Conservation (phyloP, 1,140 invertebrate genomes). For the Probaryconus sp. region DNA sequence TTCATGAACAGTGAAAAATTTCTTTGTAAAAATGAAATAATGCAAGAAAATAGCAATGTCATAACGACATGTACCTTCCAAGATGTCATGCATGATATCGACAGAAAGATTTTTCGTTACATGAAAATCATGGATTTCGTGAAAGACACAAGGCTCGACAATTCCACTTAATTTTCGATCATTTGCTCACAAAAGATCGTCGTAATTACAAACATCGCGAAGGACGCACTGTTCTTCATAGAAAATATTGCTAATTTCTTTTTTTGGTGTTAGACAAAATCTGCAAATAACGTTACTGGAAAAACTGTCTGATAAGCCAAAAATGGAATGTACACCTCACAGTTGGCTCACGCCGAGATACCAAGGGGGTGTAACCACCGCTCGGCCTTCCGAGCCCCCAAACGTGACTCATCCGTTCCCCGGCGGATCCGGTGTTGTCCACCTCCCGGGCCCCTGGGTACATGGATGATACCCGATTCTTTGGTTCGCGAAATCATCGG, state of each 20-base stretch:
- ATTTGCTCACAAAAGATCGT: not conserved
- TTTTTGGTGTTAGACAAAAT: constrained; percentile 6
- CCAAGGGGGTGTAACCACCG: no score
- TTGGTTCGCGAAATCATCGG: no score
- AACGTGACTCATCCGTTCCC: no score
- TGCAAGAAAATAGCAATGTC: no score
- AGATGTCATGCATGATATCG: no score
- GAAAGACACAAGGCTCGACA: constrained; percentile 15
- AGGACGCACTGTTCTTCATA: not conserved
- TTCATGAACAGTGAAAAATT: not conserved
- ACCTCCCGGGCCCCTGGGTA: no score
- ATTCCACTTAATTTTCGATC: not conserved
- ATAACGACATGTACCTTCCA: constrained; percentile 17
- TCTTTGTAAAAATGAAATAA: not conserved
- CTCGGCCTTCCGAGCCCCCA: no score
- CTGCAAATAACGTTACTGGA: constrained; percentile 2
- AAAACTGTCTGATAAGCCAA: constrained; percentile 9
- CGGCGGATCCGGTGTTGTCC: no score
- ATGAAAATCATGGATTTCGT: not conserved
- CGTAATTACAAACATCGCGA: not conserved
- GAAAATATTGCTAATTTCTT: not conserved
- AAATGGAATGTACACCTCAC: constrained; percentile 14
- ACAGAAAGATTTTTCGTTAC: no score
- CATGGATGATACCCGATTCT: no score
- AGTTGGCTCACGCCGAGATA: no score